Conservation (phyloP, 2,888 invertebrate species). For the Eutolmus rufibarbis region DNA sequence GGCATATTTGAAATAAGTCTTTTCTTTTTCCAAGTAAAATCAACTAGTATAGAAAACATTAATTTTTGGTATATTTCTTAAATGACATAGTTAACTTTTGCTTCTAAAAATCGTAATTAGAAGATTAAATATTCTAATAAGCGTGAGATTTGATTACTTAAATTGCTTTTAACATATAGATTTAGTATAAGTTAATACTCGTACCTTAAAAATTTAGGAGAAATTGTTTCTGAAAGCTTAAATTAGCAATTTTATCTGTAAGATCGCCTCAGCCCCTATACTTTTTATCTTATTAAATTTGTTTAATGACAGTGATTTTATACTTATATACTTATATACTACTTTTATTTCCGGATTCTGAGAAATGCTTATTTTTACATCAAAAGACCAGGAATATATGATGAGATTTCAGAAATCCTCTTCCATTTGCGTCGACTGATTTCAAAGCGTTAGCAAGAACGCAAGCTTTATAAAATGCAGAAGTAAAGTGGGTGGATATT, state of each 20-base stretch:
- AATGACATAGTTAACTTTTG: too few relatives aligned
- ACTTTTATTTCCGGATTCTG: background rate
- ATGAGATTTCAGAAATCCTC: background rate
- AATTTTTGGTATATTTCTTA: too few relatives aligned
- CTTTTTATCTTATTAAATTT: background rate
- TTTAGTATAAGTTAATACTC: too few relatives aligned
- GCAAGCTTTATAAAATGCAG: background rate
- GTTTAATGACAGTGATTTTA: too few relatives aligned
- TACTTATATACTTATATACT: background rate
- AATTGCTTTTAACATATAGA: background rate
- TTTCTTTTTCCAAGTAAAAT: background rate
- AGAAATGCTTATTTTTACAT: background rate
- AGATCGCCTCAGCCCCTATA: background rate
- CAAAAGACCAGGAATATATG: background rate
- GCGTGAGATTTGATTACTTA: background rate
- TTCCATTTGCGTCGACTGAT: background rate
- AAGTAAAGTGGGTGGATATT: background rate
- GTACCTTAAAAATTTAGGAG: background rate
- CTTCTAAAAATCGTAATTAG: too few relatives aligned
- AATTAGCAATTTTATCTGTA: background rate
- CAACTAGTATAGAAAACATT: background rate
- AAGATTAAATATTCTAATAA: too few relatives aligned
- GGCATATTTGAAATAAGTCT: background rate
- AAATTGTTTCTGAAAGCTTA: background rate
- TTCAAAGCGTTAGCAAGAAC: background rate